Evolutionary conservation across 2,797 vertebrate genomes (phyloP), one percentile per base, ranked within the genome.

Genomic region (Mus caroli): DNA sequence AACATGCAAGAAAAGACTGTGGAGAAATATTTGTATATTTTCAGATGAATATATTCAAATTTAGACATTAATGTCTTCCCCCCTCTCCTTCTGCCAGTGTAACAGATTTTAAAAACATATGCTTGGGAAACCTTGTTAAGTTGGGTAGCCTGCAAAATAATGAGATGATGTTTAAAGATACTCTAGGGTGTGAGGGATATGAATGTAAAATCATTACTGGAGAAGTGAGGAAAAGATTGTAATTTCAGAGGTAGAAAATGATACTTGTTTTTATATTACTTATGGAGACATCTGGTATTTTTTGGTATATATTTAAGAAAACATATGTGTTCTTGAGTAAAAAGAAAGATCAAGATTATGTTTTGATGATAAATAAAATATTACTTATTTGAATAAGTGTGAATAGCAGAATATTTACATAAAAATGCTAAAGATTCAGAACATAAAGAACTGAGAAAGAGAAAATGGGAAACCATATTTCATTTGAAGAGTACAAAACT

Each of bases 271-370:
- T 92, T 84, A 89, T 91, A 19, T 67, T 94, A 56, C 26, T 54
- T 94, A 31, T 28, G 85, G 75, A 96, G 60, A 77, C 28, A 87
- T 75, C 43, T 88, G 46, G 24, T 69, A 88, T 76, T 71, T n/a
- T 73, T 88, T 86, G 60, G 31, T 82, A 75, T 88, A 22, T 91
- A 91, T 79, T 94, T 95, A 89, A 94, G 75, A 87, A 95, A 92
- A 92, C 14, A 56, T 62, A 19, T 76, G 43, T 75, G 54, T 95
- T 93, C 71, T 94, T 89, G 20, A 80, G 34, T 94, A 82, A 86
- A 94, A 71, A 75, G n/a, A 85, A 95, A 20, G 9, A 75, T 88
- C 69, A 52, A 95, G 76, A 90, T 90, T 82, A 67, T 77, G 64
- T 75, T 94, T 73, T 93, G 76, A 79, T 84, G 19, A 60, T 78